Evolutionary conservation across 2,888 invertebrate genomes (phyloP).

Genomic region (Aromia moschata): DNA sequence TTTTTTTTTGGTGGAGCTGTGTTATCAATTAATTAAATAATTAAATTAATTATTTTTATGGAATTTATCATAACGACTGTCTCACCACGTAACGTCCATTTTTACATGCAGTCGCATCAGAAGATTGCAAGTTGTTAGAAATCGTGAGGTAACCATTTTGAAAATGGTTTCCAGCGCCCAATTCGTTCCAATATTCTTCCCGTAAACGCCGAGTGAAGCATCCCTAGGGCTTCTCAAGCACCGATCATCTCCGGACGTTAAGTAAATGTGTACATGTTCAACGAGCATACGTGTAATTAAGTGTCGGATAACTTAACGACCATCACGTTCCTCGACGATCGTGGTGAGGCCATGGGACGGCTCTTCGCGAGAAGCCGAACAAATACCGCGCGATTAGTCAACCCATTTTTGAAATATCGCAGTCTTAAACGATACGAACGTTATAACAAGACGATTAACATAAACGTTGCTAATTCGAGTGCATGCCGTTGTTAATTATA

Average conservation of each 20-base stretch:
- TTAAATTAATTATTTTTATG: too few species aligned
- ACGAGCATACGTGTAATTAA: not conserved
- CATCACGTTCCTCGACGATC: not conserved
- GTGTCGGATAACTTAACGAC: not conserved
- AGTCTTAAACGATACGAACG: not conserved
- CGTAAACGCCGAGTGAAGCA: too few species aligned
- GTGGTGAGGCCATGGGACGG: too few species aligned
- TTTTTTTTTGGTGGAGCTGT: too few species aligned
- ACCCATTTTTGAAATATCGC: not conserved
- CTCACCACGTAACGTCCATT: too few species aligned
- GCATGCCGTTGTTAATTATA: slow-evolving; percentile 5
- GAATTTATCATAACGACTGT: too few species aligned
- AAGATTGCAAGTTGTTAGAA: too few species aligned
- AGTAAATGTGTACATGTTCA: not conserved
- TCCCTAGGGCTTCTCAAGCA: not conserved
- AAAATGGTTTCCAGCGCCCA: too few species aligned
- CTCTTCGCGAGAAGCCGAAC: not conserved
- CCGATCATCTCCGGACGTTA: not conserved
- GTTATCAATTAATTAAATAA: too few species aligned
- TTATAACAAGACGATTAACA: not conserved
- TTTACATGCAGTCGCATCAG: too few species aligned
- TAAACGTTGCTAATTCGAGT: slow-evolving; percentile 10
- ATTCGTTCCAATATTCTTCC: too few species aligned
- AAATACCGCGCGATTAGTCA: not conserved
- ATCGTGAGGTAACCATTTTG: too few species aligned